Evolutionary conservation across 2,797 vertebrate species (phyloP).

Genomic region (Sebastes alutus): DNA sequence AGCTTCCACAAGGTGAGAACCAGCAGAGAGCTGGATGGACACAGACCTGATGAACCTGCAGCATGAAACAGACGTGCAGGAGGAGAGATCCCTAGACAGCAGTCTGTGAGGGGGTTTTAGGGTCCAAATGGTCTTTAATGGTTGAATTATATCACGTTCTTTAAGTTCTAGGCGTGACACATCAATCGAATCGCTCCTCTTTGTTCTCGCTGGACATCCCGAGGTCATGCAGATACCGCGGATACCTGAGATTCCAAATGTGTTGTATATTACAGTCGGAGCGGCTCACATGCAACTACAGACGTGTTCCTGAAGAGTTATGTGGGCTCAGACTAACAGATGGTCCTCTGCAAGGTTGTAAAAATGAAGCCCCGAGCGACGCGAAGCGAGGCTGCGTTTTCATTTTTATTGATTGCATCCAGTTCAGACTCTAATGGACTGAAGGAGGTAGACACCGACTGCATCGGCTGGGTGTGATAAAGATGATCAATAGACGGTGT

Average conservation of each 20-base stretch:
- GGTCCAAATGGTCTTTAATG: slow-evolving; percentile 1
- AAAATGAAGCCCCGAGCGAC: not conserved
- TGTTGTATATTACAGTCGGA: slow-evolving; percentile 45
- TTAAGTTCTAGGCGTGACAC: not conserved
- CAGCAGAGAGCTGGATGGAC: not conserved
- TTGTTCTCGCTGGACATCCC: slow-evolving; percentile 41
- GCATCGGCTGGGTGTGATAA: slow-evolving; percentile 1
- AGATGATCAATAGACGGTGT: not conserved
- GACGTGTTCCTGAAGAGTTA: slow-evolving; percentile 27
- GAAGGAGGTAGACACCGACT: not conserved
- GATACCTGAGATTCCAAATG: slow-evolving; percentile 66
- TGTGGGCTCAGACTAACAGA: slow-evolving; percentile 37
- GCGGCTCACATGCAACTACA: slow-evolving; percentile 21
- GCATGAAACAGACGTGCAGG: not conserved
- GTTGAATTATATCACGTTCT: slow-evolving; percentile 4
- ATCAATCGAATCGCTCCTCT: slow-evolving; percentile 30
- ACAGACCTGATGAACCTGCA: not conserved
- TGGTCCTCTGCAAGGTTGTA: slow-evolving; percentile 28
- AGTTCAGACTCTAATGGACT: not conserved
- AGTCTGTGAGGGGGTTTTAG: not conserved
- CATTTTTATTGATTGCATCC: not conserved
- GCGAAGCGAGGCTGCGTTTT: not conserved
- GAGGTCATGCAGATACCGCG: slow-evolving; percentile 26
- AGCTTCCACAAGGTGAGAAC: slow-evolving; percentile 98
- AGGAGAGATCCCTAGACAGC: not conserved